Percentiles rank a stretch among this genome's conserved stretches.
phyloP scores from a whole-genome alignment of 2,888 invertebrate genomes.

The Diabrotica balteata region DNA sequence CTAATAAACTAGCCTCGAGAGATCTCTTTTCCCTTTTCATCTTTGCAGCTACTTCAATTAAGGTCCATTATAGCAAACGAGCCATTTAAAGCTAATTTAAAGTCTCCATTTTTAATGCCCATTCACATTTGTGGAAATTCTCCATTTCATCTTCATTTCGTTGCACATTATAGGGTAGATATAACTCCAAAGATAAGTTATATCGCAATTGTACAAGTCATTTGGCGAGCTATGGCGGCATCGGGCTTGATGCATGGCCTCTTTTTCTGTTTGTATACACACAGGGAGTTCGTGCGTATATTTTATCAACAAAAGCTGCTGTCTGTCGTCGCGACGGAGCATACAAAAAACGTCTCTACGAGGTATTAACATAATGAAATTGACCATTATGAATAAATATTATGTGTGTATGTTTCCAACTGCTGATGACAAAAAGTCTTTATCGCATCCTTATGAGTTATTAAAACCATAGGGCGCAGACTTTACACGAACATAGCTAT shows the following conservation, averaged over 20 bases:
- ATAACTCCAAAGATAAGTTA: conserved; percentile 56
- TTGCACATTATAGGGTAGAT: conserved; percentile 54
- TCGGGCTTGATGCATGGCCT: conserved; percentile 47
- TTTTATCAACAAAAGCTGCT: conserved; percentile 38
- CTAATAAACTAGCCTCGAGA: no score
- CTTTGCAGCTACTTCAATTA: conserved; percentile 10
- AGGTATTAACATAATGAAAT: conserved; percentile 36
- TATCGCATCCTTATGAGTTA: neutral
- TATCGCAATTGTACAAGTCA: conserved; percentile 57
- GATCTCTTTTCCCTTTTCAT: neutral
- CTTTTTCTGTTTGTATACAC: conserved; percentile 40
- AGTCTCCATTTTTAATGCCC: conserved; percentile 17
- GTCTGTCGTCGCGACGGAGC: conserved; percentile 44
- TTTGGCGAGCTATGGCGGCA: conserved; percentile 56
- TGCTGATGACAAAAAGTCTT: neutral
- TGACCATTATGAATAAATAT: conserved; percentile 30
- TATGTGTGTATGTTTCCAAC: conserved; percentile 8
- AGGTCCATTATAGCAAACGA: conserved; percentile 10
- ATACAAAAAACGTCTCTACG: conserved; percentile 35
- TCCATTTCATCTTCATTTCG: conserved; percentile 43
- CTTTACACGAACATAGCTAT: no score
- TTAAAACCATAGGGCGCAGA: no score
- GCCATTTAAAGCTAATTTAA: conserved; percentile 20
- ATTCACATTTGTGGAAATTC: conserved; percentile 28
- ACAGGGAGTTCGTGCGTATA: conserved; percentile 47